phyloP scores from a whole-genome alignment of 2,797 vertebrate genomes.

The Champsocephalus esox region DNA sequence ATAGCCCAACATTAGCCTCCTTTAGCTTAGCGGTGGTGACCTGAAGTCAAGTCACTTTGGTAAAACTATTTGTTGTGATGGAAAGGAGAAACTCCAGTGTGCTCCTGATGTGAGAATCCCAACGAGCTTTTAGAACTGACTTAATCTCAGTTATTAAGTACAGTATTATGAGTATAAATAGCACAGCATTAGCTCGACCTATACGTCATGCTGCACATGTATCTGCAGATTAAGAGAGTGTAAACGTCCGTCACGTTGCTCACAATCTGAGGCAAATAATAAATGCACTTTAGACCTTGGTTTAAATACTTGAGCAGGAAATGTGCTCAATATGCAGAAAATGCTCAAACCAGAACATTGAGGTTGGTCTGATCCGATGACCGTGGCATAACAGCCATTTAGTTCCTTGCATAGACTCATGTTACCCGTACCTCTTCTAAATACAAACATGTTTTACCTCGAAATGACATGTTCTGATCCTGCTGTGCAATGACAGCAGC shows the following conservation, averaged over 20 bases:
- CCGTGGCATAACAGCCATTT: too few species aligned
- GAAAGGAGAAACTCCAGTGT: slow-evolving; percentile 17
- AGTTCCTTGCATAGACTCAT: too few species aligned
- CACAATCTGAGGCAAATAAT: slow-evolving; percentile 18
- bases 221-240: slow-evolving; percentile 33
- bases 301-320: slow-evolving; percentile 14
- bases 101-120: slow-evolving; percentile 37
- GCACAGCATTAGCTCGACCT: slow-evolving; percentile 48
- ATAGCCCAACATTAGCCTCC: too few species aligned
- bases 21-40: too few species aligned
- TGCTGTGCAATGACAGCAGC: too few species aligned
- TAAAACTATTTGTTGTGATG: slow-evolving; percentile 18
- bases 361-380: too few species aligned
- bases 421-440: too few species aligned
- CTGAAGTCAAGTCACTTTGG: too few species aligned
- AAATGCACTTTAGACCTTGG: slow-evolving; percentile 3
- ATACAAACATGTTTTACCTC: too few species aligned
- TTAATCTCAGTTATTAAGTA: slow-evolving; percentile 72
- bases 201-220: slow-evolving; percentile 41
- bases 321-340: too few species aligned
- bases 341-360: too few species aligned
- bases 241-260: not conserved
- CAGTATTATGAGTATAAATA: slow-evolving; percentile 66
- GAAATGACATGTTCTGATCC: too few species aligned
- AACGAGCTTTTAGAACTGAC: slow-evolving; percentile 35